Percentiles rank a stretch among this genome's conserved stretches.
Conservation (phyloP, 2,113 vertebrate species). For the Mobula hypostoma region DNA sequence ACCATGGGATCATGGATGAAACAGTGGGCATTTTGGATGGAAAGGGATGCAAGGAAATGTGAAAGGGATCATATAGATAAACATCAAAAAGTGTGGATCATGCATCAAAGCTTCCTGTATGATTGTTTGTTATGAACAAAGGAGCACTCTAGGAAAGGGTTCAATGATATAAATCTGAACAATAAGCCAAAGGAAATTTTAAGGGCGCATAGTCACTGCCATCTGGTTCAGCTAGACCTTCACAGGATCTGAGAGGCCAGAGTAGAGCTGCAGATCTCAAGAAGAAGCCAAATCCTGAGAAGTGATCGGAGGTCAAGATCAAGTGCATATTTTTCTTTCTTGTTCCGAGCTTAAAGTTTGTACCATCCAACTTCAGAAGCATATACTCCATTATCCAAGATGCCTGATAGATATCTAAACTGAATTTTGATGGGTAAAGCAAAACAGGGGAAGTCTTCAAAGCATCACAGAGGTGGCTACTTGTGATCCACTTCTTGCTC, state of each 20-base stretch:
- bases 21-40: neutral
- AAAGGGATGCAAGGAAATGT: neutral
- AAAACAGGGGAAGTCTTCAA: too few relatives aligned
- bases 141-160: neutral
- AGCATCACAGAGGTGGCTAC: too few relatives aligned
- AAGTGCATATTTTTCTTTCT: neutral
- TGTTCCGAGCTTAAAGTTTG: too few relatives aligned
- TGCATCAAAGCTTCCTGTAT: neutral
- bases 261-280: neutral
- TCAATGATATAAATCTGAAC: neutral
- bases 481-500: too few relatives aligned
- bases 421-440: neutral
- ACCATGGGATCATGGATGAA: neutral
- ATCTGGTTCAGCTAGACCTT: neutral
- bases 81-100: neutral
- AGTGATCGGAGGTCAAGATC: neutral
- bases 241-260: neutral
- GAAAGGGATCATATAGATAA: neutral
- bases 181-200: neutral
- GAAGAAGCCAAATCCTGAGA: neutral
- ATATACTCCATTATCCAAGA: neutral
- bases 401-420: neutral
- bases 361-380: neutral
- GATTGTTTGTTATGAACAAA: neutral
- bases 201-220: neutral